These are phyloP conservation scores for Pseudomyrmex cubaensis DNA, from an alignment of 1,140 invertebrate genomes.

Conservation along the genomic window DNA sequence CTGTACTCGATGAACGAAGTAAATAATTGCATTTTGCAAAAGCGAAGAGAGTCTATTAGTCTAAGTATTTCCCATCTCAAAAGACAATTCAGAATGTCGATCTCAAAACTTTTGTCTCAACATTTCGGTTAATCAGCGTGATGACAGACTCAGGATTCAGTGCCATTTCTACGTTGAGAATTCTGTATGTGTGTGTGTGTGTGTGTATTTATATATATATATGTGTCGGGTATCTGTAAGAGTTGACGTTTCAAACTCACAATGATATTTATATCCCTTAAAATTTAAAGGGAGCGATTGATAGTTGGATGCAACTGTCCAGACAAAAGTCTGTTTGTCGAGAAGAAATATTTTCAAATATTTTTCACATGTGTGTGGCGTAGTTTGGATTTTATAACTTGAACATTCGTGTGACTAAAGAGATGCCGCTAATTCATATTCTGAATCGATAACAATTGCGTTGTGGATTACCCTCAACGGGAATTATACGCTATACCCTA, in stretches of 20 bases:
- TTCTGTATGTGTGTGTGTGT: slow-evolving; percentile 28
- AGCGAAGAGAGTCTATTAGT: slow-evolving; percentile 42
- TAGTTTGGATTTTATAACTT: slow-evolving; percentile 9
- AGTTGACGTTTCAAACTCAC: slow-evolving; percentile 35
- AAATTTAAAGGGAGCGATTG: background rate
- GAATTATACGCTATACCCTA: slow-evolving; percentile 67
- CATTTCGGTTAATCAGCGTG: slow-evolving; percentile 51
- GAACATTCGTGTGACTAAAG: slow-evolving; percentile 56
- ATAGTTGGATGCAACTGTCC: slow-evolving; percentile 26
- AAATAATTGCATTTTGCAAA: slow-evolving; percentile 57
- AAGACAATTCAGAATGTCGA: slow-evolving; percentile 71
- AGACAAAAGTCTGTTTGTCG: slow-evolving; percentile 38
- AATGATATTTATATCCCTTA: slow-evolving; percentile 38
- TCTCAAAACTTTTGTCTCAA: slow-evolving; percentile 52
- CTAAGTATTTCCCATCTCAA: slow-evolving; percentile 72
- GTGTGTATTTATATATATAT: too few relatives aligned
- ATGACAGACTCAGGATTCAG: slow-evolving; percentile 36
- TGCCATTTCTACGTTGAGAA: slow-evolving; percentile 61
- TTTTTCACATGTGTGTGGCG: background rate
- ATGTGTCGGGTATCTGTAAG: slow-evolving; percentile 50
- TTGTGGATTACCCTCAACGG: slow-evolving; percentile 60
- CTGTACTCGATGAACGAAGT: slow-evolving; percentile 48
- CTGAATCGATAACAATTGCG: slow-evolving; percentile 67
- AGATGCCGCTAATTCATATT: slow-evolving; percentile 42
- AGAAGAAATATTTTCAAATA: slow-evolving; percentile 42